phyloP scores from a whole-genome alignment of 2,797 vertebrate species.

The Spinus pinus region DNA sequence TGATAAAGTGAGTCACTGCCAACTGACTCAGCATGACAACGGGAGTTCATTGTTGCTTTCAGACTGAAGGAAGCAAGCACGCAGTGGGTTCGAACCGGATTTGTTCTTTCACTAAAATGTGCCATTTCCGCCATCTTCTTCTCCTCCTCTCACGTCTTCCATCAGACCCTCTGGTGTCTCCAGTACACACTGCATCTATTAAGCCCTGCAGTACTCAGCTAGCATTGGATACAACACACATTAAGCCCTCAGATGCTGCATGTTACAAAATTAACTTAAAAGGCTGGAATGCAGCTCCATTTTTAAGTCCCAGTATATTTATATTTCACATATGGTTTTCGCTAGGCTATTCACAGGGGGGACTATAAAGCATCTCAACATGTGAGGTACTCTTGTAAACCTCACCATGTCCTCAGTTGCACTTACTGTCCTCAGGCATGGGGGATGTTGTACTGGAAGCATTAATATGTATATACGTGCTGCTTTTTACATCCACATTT shows the following conservation, averaged over 20 bases:
- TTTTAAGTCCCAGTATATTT: conserved; percentile 68
- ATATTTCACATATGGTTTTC: conserved; percentile 70
- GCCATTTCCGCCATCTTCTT: conserved; percentile 32
- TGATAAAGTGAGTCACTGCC: conserved; percentile 52
- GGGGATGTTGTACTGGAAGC: conserved; percentile 15
- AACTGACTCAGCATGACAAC: conserved; percentile 67
- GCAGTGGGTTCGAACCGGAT: conserved; percentile 41
- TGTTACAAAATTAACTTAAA: conserved; percentile 69
- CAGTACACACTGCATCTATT: conserved; percentile 35
- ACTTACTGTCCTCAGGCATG: conserved; percentile 58
- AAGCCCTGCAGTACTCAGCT: conserved; percentile 1
- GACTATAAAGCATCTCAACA: conserved; percentile 68
- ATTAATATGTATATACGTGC: conserved; percentile 40
- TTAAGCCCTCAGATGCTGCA: conserved; percentile 30
- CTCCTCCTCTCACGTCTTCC: background rate
- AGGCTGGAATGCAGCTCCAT: conserved; percentile 58
- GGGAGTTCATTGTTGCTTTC: conserved; percentile 55
- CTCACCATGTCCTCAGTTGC: conserved; percentile 55
- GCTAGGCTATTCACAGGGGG: conserved; percentile 62
- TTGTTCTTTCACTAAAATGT: conserved; percentile 23
- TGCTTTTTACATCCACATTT: background rate
- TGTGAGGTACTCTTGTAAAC: conserved; percentile 61
- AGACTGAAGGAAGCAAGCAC: conserved; percentile 32
- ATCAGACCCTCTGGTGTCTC: background rate
- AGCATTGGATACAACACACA: conserved; percentile 11